These are phyloP conservation scores for Chymomyza procnemis DNA, from an alignment of 2,888 invertebrate genomes.

Conservation along the genomic window DNA sequence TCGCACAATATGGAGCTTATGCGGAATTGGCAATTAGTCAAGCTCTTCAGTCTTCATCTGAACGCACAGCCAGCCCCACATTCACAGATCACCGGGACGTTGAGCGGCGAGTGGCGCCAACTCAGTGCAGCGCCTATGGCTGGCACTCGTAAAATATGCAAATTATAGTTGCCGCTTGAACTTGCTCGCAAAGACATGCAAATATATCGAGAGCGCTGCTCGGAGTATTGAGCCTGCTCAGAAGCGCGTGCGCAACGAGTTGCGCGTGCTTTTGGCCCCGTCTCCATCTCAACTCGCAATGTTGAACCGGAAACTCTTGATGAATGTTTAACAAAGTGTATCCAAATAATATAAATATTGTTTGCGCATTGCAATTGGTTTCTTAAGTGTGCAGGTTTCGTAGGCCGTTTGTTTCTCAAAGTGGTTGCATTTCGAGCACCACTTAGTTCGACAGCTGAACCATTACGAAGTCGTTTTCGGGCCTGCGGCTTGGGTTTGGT, in stretches of 20 bases:
- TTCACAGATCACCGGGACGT: not conserved
- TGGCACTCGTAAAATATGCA: not conserved
- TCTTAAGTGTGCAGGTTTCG: not conserved
- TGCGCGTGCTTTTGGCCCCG: conserved; percentile 42
- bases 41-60: not conserved
- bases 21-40: not conserved
- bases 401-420: not conserved
- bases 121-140: too few species aligned
- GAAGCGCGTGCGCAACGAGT: not conserved
- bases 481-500: conserved; percentile 13
- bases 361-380: not conserved
- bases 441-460: not conserved
- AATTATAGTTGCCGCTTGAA: not conserved
- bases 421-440: not conserved
- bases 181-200: not conserved
- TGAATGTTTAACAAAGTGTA: conserved; percentile 58
- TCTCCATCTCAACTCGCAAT: not conserved
- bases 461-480: not conserved
- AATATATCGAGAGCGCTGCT: not conserved
- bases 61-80: not conserved
- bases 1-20: too few species aligned
- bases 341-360: conserved; percentile 43
- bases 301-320: conserved; percentile 57
- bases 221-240: not conserved
- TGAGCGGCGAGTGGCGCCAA: not conserved